Evolutionary conservation across 1,140 invertebrate genomes (phyloP), one percentile per base, ranked within the genome.

Genomic region (Drosophila melanica): DNA sequence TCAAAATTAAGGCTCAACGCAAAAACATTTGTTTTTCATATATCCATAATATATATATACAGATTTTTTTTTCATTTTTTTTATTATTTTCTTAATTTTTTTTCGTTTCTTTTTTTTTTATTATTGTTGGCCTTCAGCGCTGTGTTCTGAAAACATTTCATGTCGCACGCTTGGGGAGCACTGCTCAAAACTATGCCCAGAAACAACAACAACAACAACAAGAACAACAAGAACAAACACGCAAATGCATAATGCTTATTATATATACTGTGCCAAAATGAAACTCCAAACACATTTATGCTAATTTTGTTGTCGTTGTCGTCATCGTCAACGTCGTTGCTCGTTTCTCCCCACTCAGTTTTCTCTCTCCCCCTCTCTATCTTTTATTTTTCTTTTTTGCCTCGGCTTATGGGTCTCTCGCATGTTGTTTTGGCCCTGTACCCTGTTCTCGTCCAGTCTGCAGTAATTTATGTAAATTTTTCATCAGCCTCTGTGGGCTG

Each of bases 391-490:
- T 20, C 48, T 53, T 37, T 42, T 58, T 41, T 48, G 47, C 54
- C 64, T 37, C 57, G 14, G 50, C 67, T 70, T 51, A 60, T 68
- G 47, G 63, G 47, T 67, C 54, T 58, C 54, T 73, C 65, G 48
- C 65, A 68, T 73, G 70, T 73, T 67, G 41, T 62, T 68, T 68
- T 47, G 64, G 70, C 70, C 70, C 55, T 48, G 48, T 62, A 60
- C 20, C 53, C 35, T 39, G 30, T 37, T 33, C 30, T 60, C 64
- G 70, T 55, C 70, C 70, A 73, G 70, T 73, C 70, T 73, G 70
- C 55, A 73, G 70, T 73, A 73, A 73, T 73, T 73, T 73, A 73
- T 73, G 70, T 73, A 73, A 73, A 73, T 73, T 73, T 73, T 73
- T 73, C 70, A 73, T 73, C 70, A 73, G 55, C 65, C 55, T 60